Evolutionary conservation across 2,888 invertebrate genomes (phyloP).

Genomic region (Eutolmus rufibarbis): DNA sequence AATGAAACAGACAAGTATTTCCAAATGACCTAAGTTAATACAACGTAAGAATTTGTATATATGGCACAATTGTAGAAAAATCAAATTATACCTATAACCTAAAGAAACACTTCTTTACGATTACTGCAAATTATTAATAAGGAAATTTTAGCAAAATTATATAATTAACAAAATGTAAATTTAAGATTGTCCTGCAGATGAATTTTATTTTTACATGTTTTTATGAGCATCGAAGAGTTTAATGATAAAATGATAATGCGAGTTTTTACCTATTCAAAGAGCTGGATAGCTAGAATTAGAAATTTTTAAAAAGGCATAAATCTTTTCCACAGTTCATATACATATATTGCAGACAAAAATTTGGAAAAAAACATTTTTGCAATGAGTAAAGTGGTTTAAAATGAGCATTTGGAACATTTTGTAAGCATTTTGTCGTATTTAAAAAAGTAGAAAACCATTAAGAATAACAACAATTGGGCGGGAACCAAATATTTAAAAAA

Average conservation of each 20-base stretch:
- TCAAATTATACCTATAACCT: background rate
- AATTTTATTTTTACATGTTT: constrained; percentile 27
- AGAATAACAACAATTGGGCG: background rate
- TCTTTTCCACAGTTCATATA: background rate
- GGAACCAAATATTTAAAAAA: background rate
- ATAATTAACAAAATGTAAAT: background rate
- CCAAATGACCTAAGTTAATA: constrained; percentile 46
- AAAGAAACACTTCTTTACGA: background rate
- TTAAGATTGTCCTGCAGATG: background rate
- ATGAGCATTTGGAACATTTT: background rate
- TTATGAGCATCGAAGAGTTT: background rate
- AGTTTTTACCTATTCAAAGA: background rate
- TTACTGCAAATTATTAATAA: background rate
- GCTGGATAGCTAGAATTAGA: background rate
- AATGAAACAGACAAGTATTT: constrained; percentile 46
- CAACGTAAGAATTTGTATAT: background rate
- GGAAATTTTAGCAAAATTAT: background rate
- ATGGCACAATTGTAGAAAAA: constrained; percentile 34
- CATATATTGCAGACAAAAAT: background rate
- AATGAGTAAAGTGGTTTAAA: background rate
- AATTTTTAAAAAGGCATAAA: background rate
- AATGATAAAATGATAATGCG: background rate
- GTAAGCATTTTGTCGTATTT: background rate
- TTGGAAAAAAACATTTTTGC: background rate
- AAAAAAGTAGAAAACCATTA: background rate